Conservation (phyloP, 1,140 invertebrate genomes). For the Augochlora pura region DNA sequence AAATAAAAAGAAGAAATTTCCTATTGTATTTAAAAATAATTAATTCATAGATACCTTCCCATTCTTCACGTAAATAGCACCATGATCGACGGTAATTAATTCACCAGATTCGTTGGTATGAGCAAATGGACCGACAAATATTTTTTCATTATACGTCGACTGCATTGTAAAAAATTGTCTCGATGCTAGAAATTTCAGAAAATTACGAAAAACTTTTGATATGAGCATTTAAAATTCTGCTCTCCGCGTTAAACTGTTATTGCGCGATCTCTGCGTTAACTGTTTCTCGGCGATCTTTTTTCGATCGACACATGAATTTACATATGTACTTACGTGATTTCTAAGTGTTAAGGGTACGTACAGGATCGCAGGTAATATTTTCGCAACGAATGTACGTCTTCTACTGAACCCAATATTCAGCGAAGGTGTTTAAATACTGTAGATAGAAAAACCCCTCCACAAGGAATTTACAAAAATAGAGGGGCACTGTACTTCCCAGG, state of each 20-base stretch:
- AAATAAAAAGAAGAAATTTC: not conserved
- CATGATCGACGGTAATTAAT: conserved; percentile 74
- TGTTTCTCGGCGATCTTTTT: too few relatives aligned
- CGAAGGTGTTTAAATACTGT: too few relatives aligned
- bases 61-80: conserved; percentile 76
- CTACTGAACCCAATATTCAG: too few relatives aligned
- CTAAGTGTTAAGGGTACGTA: too few relatives aligned
- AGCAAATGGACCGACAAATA: conserved; percentile 73
- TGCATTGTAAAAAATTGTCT: conserved; percentile 70
- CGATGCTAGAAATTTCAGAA: not conserved
- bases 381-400: too few relatives aligned
- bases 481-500: too few relatives aligned
- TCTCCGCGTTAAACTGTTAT: not conserved
- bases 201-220: not conserved
- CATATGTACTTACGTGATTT: not conserved
- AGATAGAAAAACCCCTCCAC: too few relatives aligned
- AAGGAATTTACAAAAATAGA: too few relatives aligned
- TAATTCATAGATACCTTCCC: conserved; percentile 73
- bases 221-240: not conserved
- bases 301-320: not conserved
- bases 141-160: conserved; percentile 12
- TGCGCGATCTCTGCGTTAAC: not conserved
- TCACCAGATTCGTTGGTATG: conserved; percentile 64
- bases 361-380: too few relatives aligned
- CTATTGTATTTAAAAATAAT: not conserved